Percentiles rank a stretch among this genome's conserved stretches.
Conservation (phyloP, 2,113 vertebrate genomes). For the Spermophilus dauricus region DNA sequence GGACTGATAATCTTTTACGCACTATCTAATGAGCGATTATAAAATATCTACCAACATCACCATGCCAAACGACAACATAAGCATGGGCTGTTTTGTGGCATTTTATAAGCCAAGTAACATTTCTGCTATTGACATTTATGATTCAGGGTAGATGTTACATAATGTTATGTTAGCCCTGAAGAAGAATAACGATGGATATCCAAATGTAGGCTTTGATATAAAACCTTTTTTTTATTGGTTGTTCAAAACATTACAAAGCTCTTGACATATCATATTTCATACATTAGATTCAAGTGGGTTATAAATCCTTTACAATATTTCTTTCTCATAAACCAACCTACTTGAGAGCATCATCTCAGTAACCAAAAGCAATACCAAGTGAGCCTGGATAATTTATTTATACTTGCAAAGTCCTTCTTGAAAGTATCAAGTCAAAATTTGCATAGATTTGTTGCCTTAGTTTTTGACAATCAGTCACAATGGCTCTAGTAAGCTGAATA, state of each 20-base stretch:
- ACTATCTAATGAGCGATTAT: neutral
- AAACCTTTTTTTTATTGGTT: neutral
- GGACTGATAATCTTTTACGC: neutral
- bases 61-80: conserved; percentile 16
- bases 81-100: neutral
- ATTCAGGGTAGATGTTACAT: conserved; percentile 10
- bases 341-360: neutral
- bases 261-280: too few species aligned
- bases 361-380: neutral
- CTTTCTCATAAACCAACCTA: neutral
- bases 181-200: neutral
- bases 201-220: neutral
- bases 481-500: neutral
- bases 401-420: neutral
- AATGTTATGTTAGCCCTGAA: neutral
- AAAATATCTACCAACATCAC: neutral
- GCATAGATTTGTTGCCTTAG: neutral
- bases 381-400: neutral
- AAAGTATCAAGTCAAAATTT: neutral
- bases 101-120: neutral
- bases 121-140: neutral
- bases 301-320: neutral
- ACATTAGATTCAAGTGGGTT: neutral
- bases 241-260: too few species aligned
- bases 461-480: neutral